Conservation (phyloP, 2,797 vertebrate genomes). For the Stomatorhinus walkeri region DNA sequence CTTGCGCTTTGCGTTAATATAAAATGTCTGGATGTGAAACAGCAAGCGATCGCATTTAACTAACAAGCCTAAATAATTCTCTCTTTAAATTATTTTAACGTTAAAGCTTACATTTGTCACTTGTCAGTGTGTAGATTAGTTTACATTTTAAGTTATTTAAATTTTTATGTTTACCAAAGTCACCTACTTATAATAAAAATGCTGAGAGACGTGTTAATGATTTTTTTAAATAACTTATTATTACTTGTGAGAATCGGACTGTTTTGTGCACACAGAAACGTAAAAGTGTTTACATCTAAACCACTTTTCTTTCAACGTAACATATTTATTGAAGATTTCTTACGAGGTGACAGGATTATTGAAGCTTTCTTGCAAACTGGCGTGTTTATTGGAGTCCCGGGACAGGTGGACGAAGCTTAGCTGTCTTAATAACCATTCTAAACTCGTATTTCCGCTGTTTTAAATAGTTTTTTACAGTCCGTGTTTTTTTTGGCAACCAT, state of each 20-base stretch:
- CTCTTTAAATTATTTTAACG: neutral
- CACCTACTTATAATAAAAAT: neutral
- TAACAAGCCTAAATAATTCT: neutral
- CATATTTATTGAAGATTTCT: neutral
- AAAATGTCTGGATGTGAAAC: neutral
- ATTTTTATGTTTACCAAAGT: neutral
- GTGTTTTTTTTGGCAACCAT: neutral
- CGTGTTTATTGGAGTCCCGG: neutral
- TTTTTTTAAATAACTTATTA: neutral
- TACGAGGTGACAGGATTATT: neutral
- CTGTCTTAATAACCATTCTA: neutral
- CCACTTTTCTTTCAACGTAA: neutral
- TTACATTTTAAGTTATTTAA: neutral
- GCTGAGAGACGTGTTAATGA: neutral
- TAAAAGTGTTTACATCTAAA: neutral
- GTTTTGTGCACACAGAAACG: neutral
- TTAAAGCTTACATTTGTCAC: neutral
- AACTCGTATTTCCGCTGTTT: neutral
- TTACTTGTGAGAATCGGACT: neutral
- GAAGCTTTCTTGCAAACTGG: neutral
- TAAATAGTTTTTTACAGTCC: neutral
- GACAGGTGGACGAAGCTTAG: neutral
- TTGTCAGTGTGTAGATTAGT: neutral
- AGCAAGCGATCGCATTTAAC: neutral
- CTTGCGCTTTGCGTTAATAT: neutral